Base-by-base conservation (phyloP, 2,888 invertebrate species). In the Euzophera pinguis region DNA sequence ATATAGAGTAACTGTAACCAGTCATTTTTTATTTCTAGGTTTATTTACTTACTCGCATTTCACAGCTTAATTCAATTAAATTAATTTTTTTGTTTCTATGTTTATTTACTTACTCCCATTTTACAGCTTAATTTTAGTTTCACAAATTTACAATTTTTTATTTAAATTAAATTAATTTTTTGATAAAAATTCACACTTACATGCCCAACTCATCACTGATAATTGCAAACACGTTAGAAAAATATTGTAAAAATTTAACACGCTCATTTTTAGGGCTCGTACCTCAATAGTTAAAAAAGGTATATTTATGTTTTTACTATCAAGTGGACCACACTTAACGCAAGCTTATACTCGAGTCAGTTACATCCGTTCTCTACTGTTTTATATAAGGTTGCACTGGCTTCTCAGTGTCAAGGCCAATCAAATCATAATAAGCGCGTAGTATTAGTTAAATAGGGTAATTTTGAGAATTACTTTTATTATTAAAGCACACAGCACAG, bases 181-280 rank as follows among this genome's bases (percentile, higher is more conserved):
- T 32, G 8, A 32, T 49, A 51, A 38, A 47, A 17, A 22, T 43
- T 54, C 49, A 45, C 27, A 76, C 79, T 79, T 67, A 80, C 79
- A 56, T 10, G 62, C 69, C 38, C 72, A 54, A 34, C 69, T 65
- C 50, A 70, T 63, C 38, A 66, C 53, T 14, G 63, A 47, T 22
- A 71, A 51, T 55, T 75, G 73, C 42, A 60, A 55, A 38, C 71
- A 41, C 50, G 75, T 57, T 39, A 75, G 29, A 38, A 74, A 50
- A 17, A 59, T 53, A 50, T 64, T 45, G 16, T 14, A 45, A 27
- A 45, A 27, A 13, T 29, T 45, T 63, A 27, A 63, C 57, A 61
- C 62, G 70, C 64, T 59, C 79, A 79, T 79, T 63, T 61, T 54
- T 56, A 78, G 29, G 4, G n/a, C n/a, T n/a, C n/a, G n/a, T n/a